These are phyloP conservation scores for Drosophila prostipennis DNA, from an alignment of 2,888 invertebrate species.

Conservation along the genomic window DNA sequence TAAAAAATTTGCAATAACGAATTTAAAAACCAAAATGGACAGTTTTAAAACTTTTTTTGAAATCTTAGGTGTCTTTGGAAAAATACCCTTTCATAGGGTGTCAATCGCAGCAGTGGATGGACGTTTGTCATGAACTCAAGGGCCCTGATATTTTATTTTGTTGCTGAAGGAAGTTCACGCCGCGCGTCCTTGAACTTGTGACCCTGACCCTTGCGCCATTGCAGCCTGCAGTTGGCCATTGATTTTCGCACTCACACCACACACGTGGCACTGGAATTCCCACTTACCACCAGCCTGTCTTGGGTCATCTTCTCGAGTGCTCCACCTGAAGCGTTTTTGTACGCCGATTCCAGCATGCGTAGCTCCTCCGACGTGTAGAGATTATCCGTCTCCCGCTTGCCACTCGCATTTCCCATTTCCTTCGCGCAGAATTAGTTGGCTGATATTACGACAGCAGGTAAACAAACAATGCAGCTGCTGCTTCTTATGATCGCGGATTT, in stretches of 20 bases:
- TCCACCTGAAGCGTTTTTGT: constrained; percentile 69
- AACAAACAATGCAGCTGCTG: constrained; percentile 25
- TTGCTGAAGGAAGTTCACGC: constrained; percentile 26
- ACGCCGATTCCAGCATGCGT: constrained; percentile 74
- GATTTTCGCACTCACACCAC: constrained; percentile 53
- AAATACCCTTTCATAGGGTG: constrained; percentile 2
- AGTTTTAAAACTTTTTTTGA: neutral
- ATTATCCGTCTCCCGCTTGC: constrained; percentile 65
- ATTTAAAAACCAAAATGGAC: no score
- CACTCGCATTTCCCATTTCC: constrained; percentile 60
- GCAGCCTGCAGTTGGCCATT: constrained; percentile 45
- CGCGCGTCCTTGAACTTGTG: constrained; percentile 67
- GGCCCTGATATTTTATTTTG: constrained; percentile 1
- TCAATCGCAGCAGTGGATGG: constrained; percentile 15
- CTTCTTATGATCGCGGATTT: constrained; percentile 16
- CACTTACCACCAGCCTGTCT: constrained; percentile 77
- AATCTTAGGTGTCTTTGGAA: neutral
- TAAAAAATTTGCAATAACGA: no score
- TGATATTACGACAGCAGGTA: neutral
- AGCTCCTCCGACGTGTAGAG: constrained; percentile 76
- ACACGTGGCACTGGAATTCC: constrained; percentile 8
- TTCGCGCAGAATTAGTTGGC: neutral
- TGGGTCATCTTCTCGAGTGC: constrained; percentile 75
- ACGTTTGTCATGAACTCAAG: constrained; percentile 23
- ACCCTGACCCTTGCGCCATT: constrained; percentile 42